Evolutionary conservation across 1,140 invertebrate genomes (phyloP).

Genomic region (Pinna nobilis): DNA sequence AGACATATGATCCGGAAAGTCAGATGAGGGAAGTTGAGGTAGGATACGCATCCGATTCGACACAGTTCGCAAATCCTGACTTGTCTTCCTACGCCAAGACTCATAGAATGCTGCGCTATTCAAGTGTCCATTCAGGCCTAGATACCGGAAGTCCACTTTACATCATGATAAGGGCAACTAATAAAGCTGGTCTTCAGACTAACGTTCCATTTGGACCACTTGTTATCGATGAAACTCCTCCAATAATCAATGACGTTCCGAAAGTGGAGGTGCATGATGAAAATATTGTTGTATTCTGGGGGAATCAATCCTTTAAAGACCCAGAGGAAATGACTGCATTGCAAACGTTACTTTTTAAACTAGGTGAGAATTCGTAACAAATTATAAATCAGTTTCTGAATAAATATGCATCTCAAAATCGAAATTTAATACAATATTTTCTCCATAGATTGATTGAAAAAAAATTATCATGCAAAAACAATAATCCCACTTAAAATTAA

Average conservation of each 20-base stretch:
- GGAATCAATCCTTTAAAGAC: constrained; percentile 37
- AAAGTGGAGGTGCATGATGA: constrained; percentile 5
- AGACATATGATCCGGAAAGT: constrained; percentile 22
- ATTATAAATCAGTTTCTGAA: too few species aligned
- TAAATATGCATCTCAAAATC: too few species aligned
- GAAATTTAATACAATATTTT: too few species aligned
- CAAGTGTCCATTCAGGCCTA: constrained; percentile 36
- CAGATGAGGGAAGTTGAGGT: constrained; percentile 39
- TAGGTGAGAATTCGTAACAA: constrained; percentile 51
- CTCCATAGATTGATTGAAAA: too few species aligned
- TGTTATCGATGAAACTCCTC: constrained; percentile 53
- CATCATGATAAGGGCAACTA: constrained; percentile 41
- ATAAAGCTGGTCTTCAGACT: constrained; percentile 44
- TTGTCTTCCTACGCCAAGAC: constrained; percentile 31
- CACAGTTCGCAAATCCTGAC: not conserved
- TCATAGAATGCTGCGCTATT: constrained; percentile 23
- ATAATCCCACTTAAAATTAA: too few species aligned
- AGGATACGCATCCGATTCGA: constrained; percentile 26
- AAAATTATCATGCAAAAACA: too few species aligned
- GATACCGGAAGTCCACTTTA: constrained; percentile 41
- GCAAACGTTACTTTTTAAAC: constrained; percentile 27
- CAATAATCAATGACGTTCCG: constrained; percentile 20
- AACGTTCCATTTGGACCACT: constrained; percentile 44
- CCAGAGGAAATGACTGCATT: constrained; percentile 38
- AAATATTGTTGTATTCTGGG: constrained; percentile 41